phyloP scores from a whole-genome alignment of 2,888 invertebrate genomes.

The Malachius bipustulatus region DNA sequence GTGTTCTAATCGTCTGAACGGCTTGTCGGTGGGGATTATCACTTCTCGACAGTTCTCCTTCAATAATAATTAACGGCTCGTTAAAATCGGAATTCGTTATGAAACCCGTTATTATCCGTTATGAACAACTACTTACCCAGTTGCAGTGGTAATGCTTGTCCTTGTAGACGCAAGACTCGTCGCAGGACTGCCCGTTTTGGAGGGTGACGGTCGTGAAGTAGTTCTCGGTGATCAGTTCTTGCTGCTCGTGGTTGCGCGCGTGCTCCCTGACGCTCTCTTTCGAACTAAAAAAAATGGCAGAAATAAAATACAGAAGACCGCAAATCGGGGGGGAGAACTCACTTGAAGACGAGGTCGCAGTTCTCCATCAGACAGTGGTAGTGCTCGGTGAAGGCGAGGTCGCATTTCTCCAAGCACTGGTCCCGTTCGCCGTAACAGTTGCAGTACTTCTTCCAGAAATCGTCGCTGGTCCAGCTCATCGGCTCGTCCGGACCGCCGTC shows the following conservation, averaged over 20 bases:
- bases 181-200: conserved; percentile 54
- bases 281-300: conserved; percentile 36
- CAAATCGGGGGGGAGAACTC: no score
- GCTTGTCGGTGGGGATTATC: conserved; percentile 63
- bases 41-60: conserved; percentile 72
- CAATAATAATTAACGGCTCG: conserved; percentile 16
- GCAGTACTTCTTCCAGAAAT: conserved; percentile 46
- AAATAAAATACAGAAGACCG: no score
- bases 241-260: conserved; percentile 77
- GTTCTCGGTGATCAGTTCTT: conserved; percentile 73
- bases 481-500: conserved; percentile 28
- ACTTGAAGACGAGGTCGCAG: conserved; percentile 63
- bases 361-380: conserved; percentile 74
- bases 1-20: conserved; percentile 71
- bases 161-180: conserved; percentile 59
- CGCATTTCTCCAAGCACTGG: conserved; percentile 37
- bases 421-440: conserved; percentile 37
- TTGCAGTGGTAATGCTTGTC: conserved; percentile 83
- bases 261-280: conserved; percentile 70
- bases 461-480: conserved; percentile 36
- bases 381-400: conserved; percentile 64
- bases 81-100: no score
- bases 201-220: conserved; percentile 53
- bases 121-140: conserved; percentile 50
- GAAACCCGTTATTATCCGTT: neutral